A percentile compares a stretch with the other conserved stretches of the same genome.
phyloP scores from a whole-genome alignment of 2,113 vertebrate species.

The Cebus imitator region DNA sequence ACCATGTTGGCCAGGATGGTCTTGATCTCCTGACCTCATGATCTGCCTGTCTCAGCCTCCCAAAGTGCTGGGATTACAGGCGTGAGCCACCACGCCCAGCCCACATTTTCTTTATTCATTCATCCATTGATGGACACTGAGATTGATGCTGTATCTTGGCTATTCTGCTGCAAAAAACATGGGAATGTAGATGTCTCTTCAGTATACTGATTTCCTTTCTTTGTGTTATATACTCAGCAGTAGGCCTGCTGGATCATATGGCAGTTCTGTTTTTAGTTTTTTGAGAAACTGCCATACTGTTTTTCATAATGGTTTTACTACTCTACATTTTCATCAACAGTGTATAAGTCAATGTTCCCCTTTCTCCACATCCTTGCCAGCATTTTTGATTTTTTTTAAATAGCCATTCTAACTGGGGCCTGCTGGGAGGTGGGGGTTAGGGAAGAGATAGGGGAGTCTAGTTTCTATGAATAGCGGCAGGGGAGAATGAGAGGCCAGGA shows the following conservation, averaged over 20 bases:
- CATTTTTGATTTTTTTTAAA: background rate
- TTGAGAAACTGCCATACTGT: background rate
- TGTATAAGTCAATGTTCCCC: background rate
- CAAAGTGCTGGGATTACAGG: no score
- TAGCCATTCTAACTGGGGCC: background rate
- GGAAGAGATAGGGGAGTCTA: background rate
- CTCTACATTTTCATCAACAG: background rate
- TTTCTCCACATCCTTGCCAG: background rate
- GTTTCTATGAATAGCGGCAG: background rate
- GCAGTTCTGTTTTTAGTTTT: background rate
- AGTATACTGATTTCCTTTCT: background rate
- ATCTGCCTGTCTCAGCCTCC: no score
- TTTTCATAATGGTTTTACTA: background rate
- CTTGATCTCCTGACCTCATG: no score
- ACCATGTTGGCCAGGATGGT: no score
- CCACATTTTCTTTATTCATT: background rate
- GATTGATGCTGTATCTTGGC: background rate
- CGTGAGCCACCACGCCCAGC: no score
- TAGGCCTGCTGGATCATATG: background rate
- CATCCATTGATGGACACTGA: background rate
- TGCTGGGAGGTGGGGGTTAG: no score
- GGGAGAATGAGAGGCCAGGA: background rate
- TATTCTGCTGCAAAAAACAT: background rate
- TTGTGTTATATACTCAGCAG: background rate
- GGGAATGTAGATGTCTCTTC: background rate